Evolutionary conservation across 2,113 vertebrate species (phyloP).

Genomic region (Gadus chalcogrammus): DNA sequence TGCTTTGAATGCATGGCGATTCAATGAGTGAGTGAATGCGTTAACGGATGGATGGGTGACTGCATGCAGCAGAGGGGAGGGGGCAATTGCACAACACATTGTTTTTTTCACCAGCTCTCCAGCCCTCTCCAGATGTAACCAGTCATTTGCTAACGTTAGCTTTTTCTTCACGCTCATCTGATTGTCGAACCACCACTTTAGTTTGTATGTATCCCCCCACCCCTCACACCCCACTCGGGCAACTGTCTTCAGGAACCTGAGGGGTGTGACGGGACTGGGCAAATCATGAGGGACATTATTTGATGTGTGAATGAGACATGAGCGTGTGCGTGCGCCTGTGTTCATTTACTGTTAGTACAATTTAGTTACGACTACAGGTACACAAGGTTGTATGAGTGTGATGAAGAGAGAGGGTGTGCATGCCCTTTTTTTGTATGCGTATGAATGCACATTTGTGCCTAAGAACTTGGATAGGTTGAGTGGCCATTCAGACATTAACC

Average conservation of each 20-base stretch:
- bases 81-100: conserved; percentile 75
- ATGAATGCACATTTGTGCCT: conserved; percentile 79
- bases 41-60: conserved; percentile 12
- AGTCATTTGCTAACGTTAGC: conserved; percentile 65
- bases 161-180: conserved; percentile 51
- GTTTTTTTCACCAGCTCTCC: conserved; percentile 73
- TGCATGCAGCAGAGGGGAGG: conserved; percentile 43
- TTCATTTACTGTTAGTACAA: conserved; percentile 63
- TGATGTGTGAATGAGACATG: conserved; percentile 33
- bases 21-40: too few relatives aligned
- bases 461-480: conserved; percentile 74
- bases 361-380: conserved; percentile 69
- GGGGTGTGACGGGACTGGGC: conserved; percentile 37
- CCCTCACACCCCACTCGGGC: conserved; percentile 2
- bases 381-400: conserved; percentile 59
- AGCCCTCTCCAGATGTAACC: conserved; percentile 25
- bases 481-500: conserved; percentile 78
- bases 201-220: conserved; percentile 32
- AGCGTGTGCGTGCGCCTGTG: conserved; percentile 13
- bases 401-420: too few relatives aligned
- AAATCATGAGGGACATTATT: conserved; percentile 54
- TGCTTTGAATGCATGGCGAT: too few relatives aligned
- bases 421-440: conserved; percentile 55
- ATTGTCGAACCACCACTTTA: conserved; percentile 49
- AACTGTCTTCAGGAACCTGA: conserved; percentile 45